A percentile compares a stretch with the other conserved stretches of the same genome.
phyloP scores from a whole-genome alignment of 1,140 invertebrate genomes.

The Brachystomella parvula region DNA sequence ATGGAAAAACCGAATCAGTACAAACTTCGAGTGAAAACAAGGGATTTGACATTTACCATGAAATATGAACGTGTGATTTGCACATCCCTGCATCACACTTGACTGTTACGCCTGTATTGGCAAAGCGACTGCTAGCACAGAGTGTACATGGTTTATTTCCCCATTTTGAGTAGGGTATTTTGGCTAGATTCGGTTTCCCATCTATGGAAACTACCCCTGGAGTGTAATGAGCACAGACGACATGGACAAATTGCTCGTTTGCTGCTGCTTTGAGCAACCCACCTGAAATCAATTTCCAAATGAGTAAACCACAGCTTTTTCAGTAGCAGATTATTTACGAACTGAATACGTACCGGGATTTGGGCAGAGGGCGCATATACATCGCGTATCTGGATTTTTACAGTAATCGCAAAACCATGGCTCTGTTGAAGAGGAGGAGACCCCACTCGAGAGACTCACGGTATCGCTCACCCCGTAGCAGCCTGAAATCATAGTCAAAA shows the following conservation, averaged over 20 bases:
- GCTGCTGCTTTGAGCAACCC: slow-evolving; percentile 95
- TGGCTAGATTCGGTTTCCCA: slow-evolving; percentile 78
- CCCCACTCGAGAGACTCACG: slow-evolving; percentile 71
- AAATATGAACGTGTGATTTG: slow-evolving; percentile 94
- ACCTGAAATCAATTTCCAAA: no score
- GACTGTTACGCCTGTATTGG: slow-evolving; percentile 87
- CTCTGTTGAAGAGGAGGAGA: slow-evolving; percentile 85
- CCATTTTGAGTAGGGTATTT: slow-evolving; percentile 92
- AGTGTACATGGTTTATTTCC: slow-evolving; percentile 77
- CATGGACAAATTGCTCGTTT: slow-evolving; percentile 93
- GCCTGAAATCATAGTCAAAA: slow-evolving; percentile 46
- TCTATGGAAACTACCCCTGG: slow-evolving; percentile 97
- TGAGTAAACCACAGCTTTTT: slow-evolving; percentile 31
- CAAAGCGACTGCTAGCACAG: slow-evolving; percentile 76
- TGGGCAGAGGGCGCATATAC: slow-evolving; percentile 79
- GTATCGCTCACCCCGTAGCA: slow-evolving; percentile 94
- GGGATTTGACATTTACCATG: slow-evolving; percentile 58
- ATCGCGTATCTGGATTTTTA: slow-evolving; percentile 76
- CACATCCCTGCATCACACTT: slow-evolving; percentile 97
- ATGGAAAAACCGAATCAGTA: slow-evolving; percentile 9
- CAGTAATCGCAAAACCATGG: slow-evolving; percentile 99
- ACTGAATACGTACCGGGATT: slow-evolving; percentile 52
- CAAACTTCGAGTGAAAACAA: slow-evolving; percentile 10
- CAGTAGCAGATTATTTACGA: not conserved
- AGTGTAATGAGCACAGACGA: slow-evolving; percentile 92